Base-by-base conservation (phyloP, 1,140 invertebrate species). In the Ganaspis sp. region DNA sequence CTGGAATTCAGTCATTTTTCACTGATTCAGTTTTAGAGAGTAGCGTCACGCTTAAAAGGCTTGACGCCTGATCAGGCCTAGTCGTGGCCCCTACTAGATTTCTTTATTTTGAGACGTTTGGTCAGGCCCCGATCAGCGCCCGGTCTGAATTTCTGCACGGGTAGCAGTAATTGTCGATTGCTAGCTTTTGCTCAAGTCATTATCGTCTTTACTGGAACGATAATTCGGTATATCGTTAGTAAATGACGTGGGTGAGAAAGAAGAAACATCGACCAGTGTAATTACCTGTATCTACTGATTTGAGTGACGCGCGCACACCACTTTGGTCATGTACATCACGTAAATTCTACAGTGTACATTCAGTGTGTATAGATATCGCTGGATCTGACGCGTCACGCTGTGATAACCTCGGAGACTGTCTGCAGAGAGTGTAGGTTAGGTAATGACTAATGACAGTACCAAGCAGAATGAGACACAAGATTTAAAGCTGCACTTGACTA, bases 391-490 rank as follows among this genome's bases (percentile, higher is more conserved):
- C 79, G 76, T 76, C 81, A 74, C 78, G 77, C 79, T 76, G 73
- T 77, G 82, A 78, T 83, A 83, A 83, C 73, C 78, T 77, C 82
- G 64, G 58, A 80, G 71, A 40, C 58, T 64, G 58, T 64, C 58
- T 64, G 23, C 23, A 29, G 58, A 49, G 45, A 64, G 58, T 64
- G 58, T 64, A 64, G 58, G 58, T 64, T 64, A 64, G 58, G 58
- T 64, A 64, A 64, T 64, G 58, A 64, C 58, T 64, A 64, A 64
- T 64, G 58, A 64, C 58, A 64, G 26, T 64, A 64, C 23, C 23
- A 23, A 29, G 23, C 58, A 26, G 26, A 29, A 64, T 64, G 58
- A 64, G 58, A n/a, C 23, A 64, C 26, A 64, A 64, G 58, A 64
- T 64, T 64, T n/a, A 64, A 64, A 64, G 58, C 58, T 34, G 23